These are phyloP conservation scores for Lasioglossum pauxillum DNA, from an alignment of 2,888 invertebrate species.

Conservation along the genomic window DNA sequence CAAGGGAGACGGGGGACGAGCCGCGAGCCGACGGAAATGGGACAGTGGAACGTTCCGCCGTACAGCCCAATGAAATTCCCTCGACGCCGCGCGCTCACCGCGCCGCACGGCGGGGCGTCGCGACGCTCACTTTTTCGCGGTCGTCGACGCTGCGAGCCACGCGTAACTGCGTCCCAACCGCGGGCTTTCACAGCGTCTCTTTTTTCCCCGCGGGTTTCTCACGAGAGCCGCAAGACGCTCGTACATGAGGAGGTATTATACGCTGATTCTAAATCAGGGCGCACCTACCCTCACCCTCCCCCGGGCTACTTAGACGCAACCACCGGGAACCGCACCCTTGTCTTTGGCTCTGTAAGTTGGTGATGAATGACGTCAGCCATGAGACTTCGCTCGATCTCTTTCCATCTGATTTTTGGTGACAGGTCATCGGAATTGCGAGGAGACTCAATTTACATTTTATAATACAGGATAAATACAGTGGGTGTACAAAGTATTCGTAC, in stretches of 20 bases:
- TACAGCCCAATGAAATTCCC: slow-evolving; percentile 18
- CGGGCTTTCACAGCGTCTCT: neutral
- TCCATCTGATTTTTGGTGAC: no score
- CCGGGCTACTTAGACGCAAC: neutral
- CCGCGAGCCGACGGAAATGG: slow-evolving; percentile 30
- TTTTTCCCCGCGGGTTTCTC: neutral
- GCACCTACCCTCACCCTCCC: neutral
- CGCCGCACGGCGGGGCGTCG: neutral
- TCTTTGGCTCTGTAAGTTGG: neutral
- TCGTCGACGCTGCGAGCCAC: slow-evolving; percentile 9
- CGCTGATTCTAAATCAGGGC: neutral
- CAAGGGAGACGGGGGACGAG: slow-evolving; percentile 8
- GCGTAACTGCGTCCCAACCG: slow-evolving; percentile 17
- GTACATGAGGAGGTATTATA: neutral
- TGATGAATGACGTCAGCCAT: neutral
- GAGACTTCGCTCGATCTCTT: neutral
- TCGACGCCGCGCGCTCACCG: neutral
- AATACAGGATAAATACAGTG: neutral
- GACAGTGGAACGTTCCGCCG: slow-evolving; percentile 27
- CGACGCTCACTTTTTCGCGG: slow-evolving; percentile 20
- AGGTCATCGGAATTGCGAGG: no score
- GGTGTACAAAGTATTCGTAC: no score
- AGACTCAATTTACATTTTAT: neutral
- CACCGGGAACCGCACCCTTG: neutral
- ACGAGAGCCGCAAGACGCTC: neutral